A percentile compares a stretch with the other conserved stretches of the same genome.
phyloP scores from a whole-genome alignment of 2,888 invertebrate genomes.

The Leptinotarsa juncta region DNA sequence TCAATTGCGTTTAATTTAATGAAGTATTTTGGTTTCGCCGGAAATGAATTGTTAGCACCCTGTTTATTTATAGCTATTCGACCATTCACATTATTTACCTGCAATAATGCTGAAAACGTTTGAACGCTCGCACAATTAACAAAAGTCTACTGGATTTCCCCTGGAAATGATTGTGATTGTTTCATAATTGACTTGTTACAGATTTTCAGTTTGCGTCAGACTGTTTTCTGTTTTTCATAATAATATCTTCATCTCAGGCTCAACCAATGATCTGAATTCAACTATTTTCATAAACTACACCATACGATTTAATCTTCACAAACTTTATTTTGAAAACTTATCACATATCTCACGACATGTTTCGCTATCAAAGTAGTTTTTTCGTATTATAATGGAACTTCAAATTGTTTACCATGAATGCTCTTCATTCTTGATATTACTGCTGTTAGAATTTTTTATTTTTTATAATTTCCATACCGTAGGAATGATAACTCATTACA shows the following conservation, averaged over 20 bases:
- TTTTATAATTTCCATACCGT: too few species aligned
- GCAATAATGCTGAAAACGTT: constrained; percentile 5
- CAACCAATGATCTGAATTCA: too few species aligned
- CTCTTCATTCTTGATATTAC: too few species aligned
- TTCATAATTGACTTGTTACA: not conserved
- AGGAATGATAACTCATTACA: too few species aligned
- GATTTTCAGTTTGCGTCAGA: not conserved
- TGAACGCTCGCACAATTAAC: not conserved
- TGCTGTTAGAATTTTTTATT: too few species aligned
- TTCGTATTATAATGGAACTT: too few species aligned
- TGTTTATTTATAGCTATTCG: constrained; percentile 1
- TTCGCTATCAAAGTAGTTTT: too few species aligned
- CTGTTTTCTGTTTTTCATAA: not conserved
- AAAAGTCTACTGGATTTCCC: constrained; percentile 6
- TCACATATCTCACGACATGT: too few species aligned
- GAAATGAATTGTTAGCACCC: constrained; percentile 12
- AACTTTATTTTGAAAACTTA: too few species aligned
- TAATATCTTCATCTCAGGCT: not conserved
- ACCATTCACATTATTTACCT: constrained; percentile 3
- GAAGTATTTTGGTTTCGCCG: constrained; percentile 9
- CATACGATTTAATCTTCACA: too few species aligned
- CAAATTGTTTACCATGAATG: too few species aligned
- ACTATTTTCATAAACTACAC: too few species aligned
- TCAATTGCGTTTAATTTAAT: not conserved
- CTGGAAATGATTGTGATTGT: constrained; percentile 12